Percentiles rank a stretch among this genome's conserved stretches.
Evolutionary conservation across 2,113 vertebrate species (phyloP).

Genomic region (Trematocara variabile): DNA sequence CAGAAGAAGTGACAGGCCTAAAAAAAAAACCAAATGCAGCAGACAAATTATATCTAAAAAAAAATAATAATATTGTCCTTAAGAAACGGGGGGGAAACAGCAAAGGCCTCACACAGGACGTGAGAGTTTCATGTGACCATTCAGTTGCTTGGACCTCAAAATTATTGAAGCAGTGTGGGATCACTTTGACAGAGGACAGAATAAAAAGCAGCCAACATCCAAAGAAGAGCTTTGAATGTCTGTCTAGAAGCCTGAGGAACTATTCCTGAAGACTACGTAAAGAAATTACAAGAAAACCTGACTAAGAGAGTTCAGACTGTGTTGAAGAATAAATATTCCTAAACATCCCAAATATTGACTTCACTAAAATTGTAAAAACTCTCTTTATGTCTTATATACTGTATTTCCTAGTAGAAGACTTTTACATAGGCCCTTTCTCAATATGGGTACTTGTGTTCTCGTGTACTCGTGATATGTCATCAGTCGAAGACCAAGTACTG

Average conservation of each 20-base stretch:
- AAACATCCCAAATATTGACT: neutral
- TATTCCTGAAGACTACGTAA: neutral
- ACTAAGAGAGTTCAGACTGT: neutral
- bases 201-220: neutral
- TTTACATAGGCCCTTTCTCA: neutral
- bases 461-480: too few relatives aligned
- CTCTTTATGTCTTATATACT: neutral
- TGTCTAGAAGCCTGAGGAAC: neutral
- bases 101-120: neutral
- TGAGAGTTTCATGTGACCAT: neutral
- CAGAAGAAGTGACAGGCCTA: neutral
- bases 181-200: neutral
- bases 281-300: neutral
- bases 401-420: neutral
- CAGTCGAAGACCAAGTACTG: too few relatives aligned
- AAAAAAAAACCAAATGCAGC: neutral
- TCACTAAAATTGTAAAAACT: neutral
- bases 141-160: neutral
- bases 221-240: neutral
- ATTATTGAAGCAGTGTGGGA: neutral
- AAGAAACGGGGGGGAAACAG: fast-evolving
- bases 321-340: neutral
- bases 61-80: neutral
- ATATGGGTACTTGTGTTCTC: too few relatives aligned
- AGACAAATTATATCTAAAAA: neutral